Evolutionary conservation across 2,797 vertebrate genomes (phyloP), one percentile per base, ranked within the genome.

Genomic region (Lindbergichthys nudifrons): DNA sequence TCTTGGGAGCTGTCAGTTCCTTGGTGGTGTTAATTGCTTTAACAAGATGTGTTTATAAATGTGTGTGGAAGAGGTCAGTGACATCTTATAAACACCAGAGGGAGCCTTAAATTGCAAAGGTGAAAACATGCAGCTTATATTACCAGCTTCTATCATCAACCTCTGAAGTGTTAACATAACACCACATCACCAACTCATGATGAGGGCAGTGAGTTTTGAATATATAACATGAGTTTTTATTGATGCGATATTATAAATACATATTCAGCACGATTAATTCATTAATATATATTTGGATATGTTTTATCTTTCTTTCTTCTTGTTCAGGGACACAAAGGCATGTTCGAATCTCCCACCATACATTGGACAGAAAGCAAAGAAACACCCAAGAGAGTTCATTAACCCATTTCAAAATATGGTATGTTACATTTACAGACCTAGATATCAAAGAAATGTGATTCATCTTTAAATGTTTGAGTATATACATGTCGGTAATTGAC

Each of bases 31-130:
- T 75, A 73, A 75, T 70, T 39, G 72, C 58, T 54, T 19, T 53
- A 36, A 54, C 65, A 52, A 19, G 41, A 47, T 66, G 41, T 68
- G 50, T 68, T 47, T 53, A 30, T 23, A 43, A 12, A 60, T 61
- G 56, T 53, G 81, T 52, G 21, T 48, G 42, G 18, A 43, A 12
- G 18, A 58, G 81, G 77, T 88, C 83, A 80, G n/a, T 77, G 61
- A 23, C 73, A 70, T 81, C 83, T 64, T 85, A 83, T 87, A 70
- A 91, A 92, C 88, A 91, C 86, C 70, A 77, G 74, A 76, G 75
- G 83, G 87, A 84, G 81, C 75, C 79, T 88, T 80, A 64, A 76
- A 74, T 86, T 89, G 79, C 79, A 76, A 82, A 84, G 65, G 70
- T 82, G 85, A 19, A 83, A 91, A 88, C 71, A 79, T 51, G 67